Evolutionary conservation across 2,113 vertebrate genomes (phyloP).

Genomic region (Isichthys henryi): DNA sequence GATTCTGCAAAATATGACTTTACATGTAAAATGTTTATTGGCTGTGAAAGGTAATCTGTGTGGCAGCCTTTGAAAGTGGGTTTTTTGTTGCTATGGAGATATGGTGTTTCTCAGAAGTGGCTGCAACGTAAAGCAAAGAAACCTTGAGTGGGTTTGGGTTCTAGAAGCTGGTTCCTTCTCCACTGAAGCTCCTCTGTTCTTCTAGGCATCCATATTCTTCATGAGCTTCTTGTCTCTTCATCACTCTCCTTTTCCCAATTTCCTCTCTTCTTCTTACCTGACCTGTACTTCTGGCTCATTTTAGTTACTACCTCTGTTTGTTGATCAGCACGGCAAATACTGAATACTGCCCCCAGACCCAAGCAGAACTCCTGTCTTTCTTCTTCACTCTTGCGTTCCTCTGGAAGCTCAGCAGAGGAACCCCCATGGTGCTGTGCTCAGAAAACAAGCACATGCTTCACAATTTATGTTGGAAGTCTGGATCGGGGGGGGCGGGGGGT

Average conservation of each 20-base stretch:
- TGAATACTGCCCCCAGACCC: not conserved
- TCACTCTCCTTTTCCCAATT: not conserved
- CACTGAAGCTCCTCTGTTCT: not conserved
- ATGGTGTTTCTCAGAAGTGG: not conserved
- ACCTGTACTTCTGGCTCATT: not conserved
- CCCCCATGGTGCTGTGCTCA: not conserved
- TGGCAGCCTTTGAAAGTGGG: not conserved
- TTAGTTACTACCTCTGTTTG: not conserved
- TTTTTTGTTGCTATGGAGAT: not conserved
- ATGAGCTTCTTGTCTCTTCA: not conserved
- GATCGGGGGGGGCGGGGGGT: not conserved
- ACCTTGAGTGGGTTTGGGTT: constrained; percentile 1
- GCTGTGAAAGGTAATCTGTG: constrained; percentile 21
- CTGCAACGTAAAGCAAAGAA: not conserved
- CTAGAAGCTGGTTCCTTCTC: not conserved
- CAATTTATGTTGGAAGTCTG: not conserved
- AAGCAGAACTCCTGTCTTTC: not conserved
- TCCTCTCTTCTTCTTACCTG: not conserved
- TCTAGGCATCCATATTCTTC: not conserved
- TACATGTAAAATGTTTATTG: constrained; percentile 23
- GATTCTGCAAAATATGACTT: constrained; percentile 20
- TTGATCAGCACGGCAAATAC: not conserved
- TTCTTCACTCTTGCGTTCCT: not conserved
- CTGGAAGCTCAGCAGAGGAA: not conserved
- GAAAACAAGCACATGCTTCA: not conserved